Evolutionary conservation across 2,888 invertebrate species (phyloP), one percentile per base, ranked within the genome.

Genomic region (Dicycla oo): DNA sequence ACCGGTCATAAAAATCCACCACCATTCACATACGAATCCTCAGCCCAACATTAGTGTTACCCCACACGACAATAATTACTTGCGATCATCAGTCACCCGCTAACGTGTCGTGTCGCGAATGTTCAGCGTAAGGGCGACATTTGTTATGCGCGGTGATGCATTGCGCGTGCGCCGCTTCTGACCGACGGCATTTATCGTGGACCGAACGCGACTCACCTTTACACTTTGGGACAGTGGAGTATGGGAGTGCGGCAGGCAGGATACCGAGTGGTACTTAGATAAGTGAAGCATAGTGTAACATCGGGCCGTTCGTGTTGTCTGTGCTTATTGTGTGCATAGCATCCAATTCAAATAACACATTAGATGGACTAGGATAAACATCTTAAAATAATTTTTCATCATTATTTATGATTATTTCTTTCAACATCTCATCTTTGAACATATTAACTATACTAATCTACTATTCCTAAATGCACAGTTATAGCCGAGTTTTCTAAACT

Each of bases 121-220:
- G 86, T 87, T 85, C 86, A 53, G 38, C 58, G 77, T 83, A 86
- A 82, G 83, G 83, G 81, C 79, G 80, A 83, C 87, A 87, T 87
- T 87, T 87, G 87, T 87, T 87, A 88, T 70, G 80, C 75, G 80
- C 85, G 75, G 86, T 89, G 88, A 92, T 91, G 85, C 87, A 91
- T 92, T 84, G 90, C 84, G 85, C 87, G 86, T 86, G 86, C 86
- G 85, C 81, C 82, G 85, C 83, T 79, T 83, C 83, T 88, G 88
- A 90, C 86, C 88, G 88, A 84, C 81, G 82, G 89, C 92, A 93
- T 93, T 92, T 92, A 91, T 93, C 88, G 88, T 87, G 81, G 82
- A 87, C 89, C 86, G 88, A 88, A 84, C 85, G 73, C 67, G 53
- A 80, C 77, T 86, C 80, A 83, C 83, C 83, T 80, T 79, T 83